Evolutionary conservation across 2,113 vertebrate genomes (phyloP).

Genomic region (Triplophysa dalaica): DNA sequence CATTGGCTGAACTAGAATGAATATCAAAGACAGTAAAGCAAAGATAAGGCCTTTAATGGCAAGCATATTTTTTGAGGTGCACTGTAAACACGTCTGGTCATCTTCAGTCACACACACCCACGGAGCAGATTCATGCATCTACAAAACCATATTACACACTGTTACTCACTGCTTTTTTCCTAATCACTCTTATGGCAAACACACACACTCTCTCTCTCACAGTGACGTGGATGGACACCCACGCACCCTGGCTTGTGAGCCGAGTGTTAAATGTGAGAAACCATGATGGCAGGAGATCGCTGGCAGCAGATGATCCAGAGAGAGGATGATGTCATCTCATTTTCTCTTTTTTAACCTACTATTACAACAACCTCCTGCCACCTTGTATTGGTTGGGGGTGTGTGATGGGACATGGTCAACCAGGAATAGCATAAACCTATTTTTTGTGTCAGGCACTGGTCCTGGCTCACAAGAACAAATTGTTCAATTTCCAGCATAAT

Average conservation of each 20-base stretch:
- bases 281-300: slow-evolving; percentile 46
- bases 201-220: slow-evolving; percentile 24
- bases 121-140: slow-evolving; percentile 43
- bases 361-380: slow-evolving; percentile 12
- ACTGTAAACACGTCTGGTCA: slow-evolving; percentile 40
- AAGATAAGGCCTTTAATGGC: slow-evolving; percentile 27
- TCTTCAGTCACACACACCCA: slow-evolving; percentile 45
- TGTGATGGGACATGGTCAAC: neutral
- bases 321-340: slow-evolving; percentile 23
- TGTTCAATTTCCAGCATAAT: too few relatives aligned
- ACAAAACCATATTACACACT: slow-evolving; percentile 50
- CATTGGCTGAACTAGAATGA: neutral
- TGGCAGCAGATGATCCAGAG: slow-evolving; percentile 38
- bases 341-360: slow-evolving; percentile 29
- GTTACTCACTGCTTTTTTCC: slow-evolving; percentile 42
- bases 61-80: slow-evolving; percentile 40
- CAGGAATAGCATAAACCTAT: too few relatives aligned
- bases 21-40: neutral
- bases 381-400: slow-evolving; percentile 1
- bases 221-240: slow-evolving; percentile 45
- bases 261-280: slow-evolving; percentile 52
- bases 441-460: too few relatives aligned
- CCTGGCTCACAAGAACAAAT: too few relatives aligned
- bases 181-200: slow-evolving; percentile 44
- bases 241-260: slow-evolving; percentile 46